A percentile compares a stretch with the other conserved stretches of the same genome.
These are phyloP conservation scores for Psittacula echo DNA, from an alignment of 2,797 vertebrate genomes.

Conservation along the genomic window DNA sequence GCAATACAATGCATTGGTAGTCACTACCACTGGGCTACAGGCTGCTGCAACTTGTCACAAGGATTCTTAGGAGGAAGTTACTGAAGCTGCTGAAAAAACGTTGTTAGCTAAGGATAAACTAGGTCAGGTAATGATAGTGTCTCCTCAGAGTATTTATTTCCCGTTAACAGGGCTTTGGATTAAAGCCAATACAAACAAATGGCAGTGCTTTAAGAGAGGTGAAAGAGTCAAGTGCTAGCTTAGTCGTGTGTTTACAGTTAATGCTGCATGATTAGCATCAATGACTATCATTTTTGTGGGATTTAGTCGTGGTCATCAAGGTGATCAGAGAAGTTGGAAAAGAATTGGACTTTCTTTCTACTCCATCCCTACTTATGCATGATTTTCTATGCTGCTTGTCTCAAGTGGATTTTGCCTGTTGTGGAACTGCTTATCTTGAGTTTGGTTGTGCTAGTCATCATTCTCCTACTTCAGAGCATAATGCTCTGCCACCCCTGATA, in stretches of 20 bases:
- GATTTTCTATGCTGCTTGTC: background rate
- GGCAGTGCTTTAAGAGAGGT: background rate
- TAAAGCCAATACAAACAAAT: background rate
- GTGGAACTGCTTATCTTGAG: background rate
- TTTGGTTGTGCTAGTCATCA: background rate
- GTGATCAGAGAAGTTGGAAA: background rate
- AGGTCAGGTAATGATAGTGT: background rate
- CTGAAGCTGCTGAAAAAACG: background rate
- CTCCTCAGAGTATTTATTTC: background rate
- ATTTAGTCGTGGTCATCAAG: background rate
- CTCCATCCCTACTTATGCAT: background rate
- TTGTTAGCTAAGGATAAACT: background rate
- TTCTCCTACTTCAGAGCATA: background rate
- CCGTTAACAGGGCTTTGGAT: background rate
- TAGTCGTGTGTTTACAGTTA: rapidly evolving
- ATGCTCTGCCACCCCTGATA: background rate
- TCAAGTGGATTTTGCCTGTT: background rate
- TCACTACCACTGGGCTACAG: background rate
- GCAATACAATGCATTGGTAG: too few relatives aligned
- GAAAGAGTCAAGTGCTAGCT: background rate
- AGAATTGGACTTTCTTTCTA: background rate
- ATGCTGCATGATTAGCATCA: background rate
- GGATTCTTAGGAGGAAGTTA: background rate
- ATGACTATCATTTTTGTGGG: rapidly evolving
- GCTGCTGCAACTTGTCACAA: background rate